Conservation (phyloP, 2,113 vertebrate genomes). For the Alosa alosa region DNA sequence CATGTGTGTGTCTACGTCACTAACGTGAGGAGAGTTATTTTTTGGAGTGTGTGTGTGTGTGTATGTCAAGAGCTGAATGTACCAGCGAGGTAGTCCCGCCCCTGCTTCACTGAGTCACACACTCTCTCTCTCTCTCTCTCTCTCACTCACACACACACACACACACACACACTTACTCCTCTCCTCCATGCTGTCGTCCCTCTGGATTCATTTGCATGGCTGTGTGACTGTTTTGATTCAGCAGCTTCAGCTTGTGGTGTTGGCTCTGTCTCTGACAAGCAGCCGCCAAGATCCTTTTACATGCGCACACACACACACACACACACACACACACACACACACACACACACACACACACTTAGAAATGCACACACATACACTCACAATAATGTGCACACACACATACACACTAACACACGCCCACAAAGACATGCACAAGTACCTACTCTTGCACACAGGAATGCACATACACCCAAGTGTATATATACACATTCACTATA, state of each 20-base stretch:
- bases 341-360: too few species aligned
- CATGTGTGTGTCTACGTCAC: not conserved
- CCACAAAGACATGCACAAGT: not conserved
- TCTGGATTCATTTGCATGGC: constrained; percentile 41
- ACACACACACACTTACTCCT: not conserved
- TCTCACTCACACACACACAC: constrained; percentile 1
- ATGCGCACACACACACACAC: too few species aligned
- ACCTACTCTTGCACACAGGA: not conserved
- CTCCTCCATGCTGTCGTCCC: not conserved
- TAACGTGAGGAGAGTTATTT: constrained; percentile 17
- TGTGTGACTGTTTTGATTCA: constrained; percentile 43
- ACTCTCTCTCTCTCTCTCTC: not conserved
- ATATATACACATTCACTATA: not conserved
- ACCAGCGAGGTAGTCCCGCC: constrained; percentile 30
- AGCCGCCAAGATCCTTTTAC: not conserved
- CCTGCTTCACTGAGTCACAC: constrained; percentile 36
- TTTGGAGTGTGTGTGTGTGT: constrained; percentile 16
- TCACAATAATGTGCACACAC: not conserved
- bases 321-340: not conserved
- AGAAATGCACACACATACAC: not conserved
- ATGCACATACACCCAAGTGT: not conserved
- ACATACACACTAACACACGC: not conserved
- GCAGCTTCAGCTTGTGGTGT: constrained; percentile 23
- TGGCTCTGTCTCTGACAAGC: not conserved
- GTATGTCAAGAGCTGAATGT: constrained; percentile 20